Conservation (phyloP, 2,797 vertebrate genomes). For the Cyprinodon diabolis region DNA sequence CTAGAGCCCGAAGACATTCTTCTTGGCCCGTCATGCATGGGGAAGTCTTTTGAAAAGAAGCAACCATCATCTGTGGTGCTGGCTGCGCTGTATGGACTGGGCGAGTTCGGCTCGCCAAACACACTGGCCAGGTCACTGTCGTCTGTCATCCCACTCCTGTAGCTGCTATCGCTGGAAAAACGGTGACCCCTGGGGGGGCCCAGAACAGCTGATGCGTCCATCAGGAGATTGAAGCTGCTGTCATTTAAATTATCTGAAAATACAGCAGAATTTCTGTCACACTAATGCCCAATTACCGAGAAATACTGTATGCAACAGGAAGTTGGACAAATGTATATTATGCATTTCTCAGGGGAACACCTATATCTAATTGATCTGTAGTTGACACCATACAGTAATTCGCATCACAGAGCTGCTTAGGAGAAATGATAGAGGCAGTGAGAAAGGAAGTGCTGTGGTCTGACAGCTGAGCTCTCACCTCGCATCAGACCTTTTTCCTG, state of each 20-base stretch:
- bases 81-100: conserved; percentile 81
- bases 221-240: conserved; percentile 46
- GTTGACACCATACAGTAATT: conserved; percentile 11
- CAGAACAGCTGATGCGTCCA: conserved; percentile 60
- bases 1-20: conserved; percentile 47
- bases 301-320: conserved; percentile 33
- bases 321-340: conserved; percentile 16
- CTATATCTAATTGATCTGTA: conserved; percentile 25
- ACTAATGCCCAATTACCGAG: conserved; percentile 14
- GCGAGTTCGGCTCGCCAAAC: conserved; percentile 80
- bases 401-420: conserved; percentile 2
- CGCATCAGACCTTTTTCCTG: conserved; percentile 86
- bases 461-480: conserved; percentile 82
- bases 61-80: conserved; percentile 80
- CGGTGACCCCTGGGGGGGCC: conserved; percentile 66
- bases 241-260: conserved; percentile 79
- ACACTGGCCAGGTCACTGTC: conserved; percentile 84
- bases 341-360: conserved; percentile 50
- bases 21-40: conserved; percentile 23
- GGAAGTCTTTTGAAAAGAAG: conserved; percentile 77
- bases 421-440: conserved; percentile 16
- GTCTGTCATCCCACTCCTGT: conserved; percentile 83
- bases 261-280: conserved; percentile 19
- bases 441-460: conserved; percentile 74
- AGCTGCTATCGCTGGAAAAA: conserved; percentile 92